Base-by-base conservation (phyloP, 2,888 invertebrate species). In the Conchocele bisecta region DNA sequence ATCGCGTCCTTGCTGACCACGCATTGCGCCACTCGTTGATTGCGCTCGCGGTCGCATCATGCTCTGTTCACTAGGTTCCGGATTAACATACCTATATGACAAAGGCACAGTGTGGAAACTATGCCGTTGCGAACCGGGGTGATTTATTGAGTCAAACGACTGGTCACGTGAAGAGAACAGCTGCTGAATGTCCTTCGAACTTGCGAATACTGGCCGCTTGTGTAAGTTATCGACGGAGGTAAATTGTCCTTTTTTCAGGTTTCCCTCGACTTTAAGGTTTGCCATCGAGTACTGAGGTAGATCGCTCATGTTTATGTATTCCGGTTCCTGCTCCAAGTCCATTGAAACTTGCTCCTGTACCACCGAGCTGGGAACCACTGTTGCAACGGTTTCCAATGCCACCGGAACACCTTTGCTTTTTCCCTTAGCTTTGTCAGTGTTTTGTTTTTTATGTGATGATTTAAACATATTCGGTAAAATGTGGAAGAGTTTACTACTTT, bases 141-240 rank as follows among this genome's bases (percentile, higher is more conserved):
- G 61, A 39, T 75, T 67, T 56, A 81, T 71, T 20, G 79, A 81
- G 57, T 79, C 79, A 50, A 72, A 74, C 13, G 79, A 57, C 60
- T 79, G 77, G 51, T 79, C 79, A 53, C 81, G 81, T 28, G 79
- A 79, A n/a, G 83, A 83, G 66, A 87, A 87, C n/a, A 87, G 78
- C 74, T 83, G 84, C 54, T 85, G 79, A 63, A 87, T 87, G 69
- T 87, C 87, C 17, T 81, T 81, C 9, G 87, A 87, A 66, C 86
- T 84, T 41, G 87, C 87, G 66, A 86, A 87, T 54, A 83, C 77
- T 64, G 85, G 83, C 68, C 82, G 72, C 48, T 79, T 82, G 26
- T 71, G 48, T 51, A 83, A 75, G 57, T 67, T 79, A 46, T 82
- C 80, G 5, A 84, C 61, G 11, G 84, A 80, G 37, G 83, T 69